Evolutionary conservation across 2,113 vertebrate species (phyloP).

Genomic region (Colaptes auratus): DNA sequence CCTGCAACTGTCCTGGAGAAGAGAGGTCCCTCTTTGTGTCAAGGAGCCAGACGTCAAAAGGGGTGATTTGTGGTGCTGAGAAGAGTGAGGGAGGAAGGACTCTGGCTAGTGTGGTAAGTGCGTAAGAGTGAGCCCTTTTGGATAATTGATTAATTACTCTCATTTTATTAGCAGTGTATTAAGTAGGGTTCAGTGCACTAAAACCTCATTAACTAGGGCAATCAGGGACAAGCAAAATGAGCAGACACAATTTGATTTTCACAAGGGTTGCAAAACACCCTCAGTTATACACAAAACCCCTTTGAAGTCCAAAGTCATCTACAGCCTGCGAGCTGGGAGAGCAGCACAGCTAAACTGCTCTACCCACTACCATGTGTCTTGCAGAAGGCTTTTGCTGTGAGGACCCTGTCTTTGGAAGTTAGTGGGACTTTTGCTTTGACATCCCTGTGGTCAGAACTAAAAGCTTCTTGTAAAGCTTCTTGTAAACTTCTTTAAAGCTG

Average conservation of each 20-base stretch:
- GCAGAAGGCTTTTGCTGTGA: not conserved
- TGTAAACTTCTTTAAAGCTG: not conserved
- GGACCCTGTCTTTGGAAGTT: not conserved
- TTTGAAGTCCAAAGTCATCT: not conserved
- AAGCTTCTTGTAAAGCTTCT: not conserved
- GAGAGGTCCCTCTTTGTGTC: not conserved
- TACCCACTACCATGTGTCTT: not conserved
- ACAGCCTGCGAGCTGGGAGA: not conserved
- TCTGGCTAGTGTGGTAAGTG: not conserved
- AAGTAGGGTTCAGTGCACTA: slow-evolving; percentile 57
- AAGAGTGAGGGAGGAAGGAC: not conserved
- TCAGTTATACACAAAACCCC: not conserved
- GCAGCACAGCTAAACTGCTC: not conserved
- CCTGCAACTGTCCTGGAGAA: not conserved
- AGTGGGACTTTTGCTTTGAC: not conserved
- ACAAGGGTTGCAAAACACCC: not conserved
- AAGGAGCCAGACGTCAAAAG: not conserved
- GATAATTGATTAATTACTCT: slow-evolving; percentile 61
- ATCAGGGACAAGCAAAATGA: slow-evolving; percentile 28
- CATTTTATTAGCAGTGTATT: slow-evolving; percentile 42
- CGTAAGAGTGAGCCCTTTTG: not conserved
- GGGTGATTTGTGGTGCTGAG: not conserved
- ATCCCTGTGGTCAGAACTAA: not conserved
- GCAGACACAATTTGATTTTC: not conserved
- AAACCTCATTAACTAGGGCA: slow-evolving; percentile 63